phyloP scores from a whole-genome alignment of 2,888 invertebrate species.

The Sycophila texana region DNA sequence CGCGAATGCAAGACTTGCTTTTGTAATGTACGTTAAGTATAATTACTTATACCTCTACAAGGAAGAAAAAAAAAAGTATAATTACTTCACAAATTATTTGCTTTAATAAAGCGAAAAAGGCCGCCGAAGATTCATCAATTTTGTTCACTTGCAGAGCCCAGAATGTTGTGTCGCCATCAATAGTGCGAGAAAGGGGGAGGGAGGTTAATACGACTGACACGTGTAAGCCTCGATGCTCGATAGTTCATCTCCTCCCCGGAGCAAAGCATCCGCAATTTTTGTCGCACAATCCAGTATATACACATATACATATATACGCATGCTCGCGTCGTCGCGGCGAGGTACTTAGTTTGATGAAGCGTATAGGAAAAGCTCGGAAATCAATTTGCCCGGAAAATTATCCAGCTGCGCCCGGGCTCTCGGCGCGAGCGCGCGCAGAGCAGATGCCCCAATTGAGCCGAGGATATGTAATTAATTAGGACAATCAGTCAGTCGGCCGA shows the following conservation, averaged over 20 bases:
- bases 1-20: too few relatives aligned
- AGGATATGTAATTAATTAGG: constrained; percentile 53
- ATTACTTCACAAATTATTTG: too few relatives aligned
- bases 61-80: too few relatives aligned
- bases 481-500: constrained; percentile 43
- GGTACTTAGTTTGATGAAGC: constrained; percentile 23
- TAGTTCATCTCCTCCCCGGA: too few relatives aligned
- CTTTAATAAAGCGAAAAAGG: too few relatives aligned
- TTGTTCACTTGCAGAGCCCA: too few relatives aligned
- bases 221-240: not conserved
- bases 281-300: not conserved
- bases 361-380: constrained; percentile 26
- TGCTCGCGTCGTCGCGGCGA: not conserved
- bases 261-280: constrained; percentile 1
- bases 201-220: not conserved
- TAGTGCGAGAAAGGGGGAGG: too few relatives aligned
- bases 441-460: constrained; percentile 34
- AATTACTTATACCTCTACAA: too few relatives aligned
- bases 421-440: not conserved
- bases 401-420: not conserved
- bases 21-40: too few relatives aligned
- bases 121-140: too few relatives aligned
- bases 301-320: too few relatives aligned
- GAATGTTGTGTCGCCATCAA: not conserved
- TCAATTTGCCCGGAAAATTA: constrained; percentile 46